Base-by-base conservation (phyloP, 2,113 vertebrate species). In the Albula goreensis region DNA sequence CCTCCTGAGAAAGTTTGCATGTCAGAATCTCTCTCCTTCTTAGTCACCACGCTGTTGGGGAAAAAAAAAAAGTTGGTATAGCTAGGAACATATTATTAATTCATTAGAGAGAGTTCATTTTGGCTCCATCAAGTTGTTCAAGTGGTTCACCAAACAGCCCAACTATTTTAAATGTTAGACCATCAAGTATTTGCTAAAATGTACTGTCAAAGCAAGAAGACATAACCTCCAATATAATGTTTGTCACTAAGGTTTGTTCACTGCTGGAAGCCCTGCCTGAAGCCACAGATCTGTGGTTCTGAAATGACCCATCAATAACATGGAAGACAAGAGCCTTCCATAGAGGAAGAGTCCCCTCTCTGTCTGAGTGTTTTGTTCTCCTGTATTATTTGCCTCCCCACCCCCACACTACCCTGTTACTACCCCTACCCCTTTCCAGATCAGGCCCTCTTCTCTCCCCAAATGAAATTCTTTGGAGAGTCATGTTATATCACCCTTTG, bases 401-500 rank as follows among this genome's bases (percentile, higher is more conserved):
- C 89, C 60, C 80, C 31, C 57, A 82, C 80, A 4, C 84, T 4
- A 60, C 85, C 83, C 82, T 48, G 74, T 70, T 53, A 66, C 88
- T 85, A 88, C 89, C 91, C 88, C 82, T 50, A 74, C 78, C 50
- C 89, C 86, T 81, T 77, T 88, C 91, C 90, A 92, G 91, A 90
- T 90, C 87, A 91, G 86, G 87, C 90, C 88, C 92, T 93, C 92
- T 93, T 89, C 91, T 93, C 91, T 85, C 90, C 86, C 90, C 88
- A 90, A 93, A 95, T 86, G 86, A 95, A 95, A 94, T 96, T 95
- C 93, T 96, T 94, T 94, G 91, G 91, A 94, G 95, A 96, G 96
- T 96, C 95, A 95, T 95, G 93, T 96, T 94, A 93, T 93, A 96
- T 96, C 93, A 96, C 93, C 91, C 94, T 96, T 96, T 96, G 95